Conservation (phyloP, 2,113 vertebrate genomes). For the Okapia johnstoni region DNA sequence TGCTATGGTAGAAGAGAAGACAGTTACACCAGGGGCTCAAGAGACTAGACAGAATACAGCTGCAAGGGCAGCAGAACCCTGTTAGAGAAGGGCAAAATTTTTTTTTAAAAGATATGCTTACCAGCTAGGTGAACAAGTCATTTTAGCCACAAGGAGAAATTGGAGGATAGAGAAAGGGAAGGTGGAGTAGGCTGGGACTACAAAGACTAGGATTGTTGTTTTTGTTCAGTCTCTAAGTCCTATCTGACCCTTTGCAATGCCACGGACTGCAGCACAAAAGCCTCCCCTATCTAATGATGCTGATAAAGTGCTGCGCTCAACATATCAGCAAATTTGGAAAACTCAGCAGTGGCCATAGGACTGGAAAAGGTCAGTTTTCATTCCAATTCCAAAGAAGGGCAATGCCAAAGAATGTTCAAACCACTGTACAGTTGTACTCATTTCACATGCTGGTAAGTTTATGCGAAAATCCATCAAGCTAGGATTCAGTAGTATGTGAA, state of each 20-base stretch:
- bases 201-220: not conserved
- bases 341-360: not conserved
- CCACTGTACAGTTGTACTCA: not conserved
- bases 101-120: not conserved
- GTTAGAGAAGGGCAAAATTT: not conserved
- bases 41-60: not conserved
- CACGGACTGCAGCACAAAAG: not conserved
- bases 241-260: not conserved
- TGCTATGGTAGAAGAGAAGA: not conserved
- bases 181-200: not conserved
- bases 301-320: not conserved
- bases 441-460: not conserved
- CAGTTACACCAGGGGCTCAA: not conserved
- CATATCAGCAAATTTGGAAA: not conserved
- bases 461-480: not conserved
- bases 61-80: not conserved
- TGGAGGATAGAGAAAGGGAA: not conserved
- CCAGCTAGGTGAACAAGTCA: not conserved
- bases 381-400: not conserved
- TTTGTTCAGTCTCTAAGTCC: not conserved
- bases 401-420: not conserved
- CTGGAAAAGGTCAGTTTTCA: not conserved
- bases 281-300: not conserved
- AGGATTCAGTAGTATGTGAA: not conserved
- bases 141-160: not conserved